Evolutionary conservation across 2,888 invertebrate genomes (phyloP).

Genomic region (Volucella zonaria): DNA sequence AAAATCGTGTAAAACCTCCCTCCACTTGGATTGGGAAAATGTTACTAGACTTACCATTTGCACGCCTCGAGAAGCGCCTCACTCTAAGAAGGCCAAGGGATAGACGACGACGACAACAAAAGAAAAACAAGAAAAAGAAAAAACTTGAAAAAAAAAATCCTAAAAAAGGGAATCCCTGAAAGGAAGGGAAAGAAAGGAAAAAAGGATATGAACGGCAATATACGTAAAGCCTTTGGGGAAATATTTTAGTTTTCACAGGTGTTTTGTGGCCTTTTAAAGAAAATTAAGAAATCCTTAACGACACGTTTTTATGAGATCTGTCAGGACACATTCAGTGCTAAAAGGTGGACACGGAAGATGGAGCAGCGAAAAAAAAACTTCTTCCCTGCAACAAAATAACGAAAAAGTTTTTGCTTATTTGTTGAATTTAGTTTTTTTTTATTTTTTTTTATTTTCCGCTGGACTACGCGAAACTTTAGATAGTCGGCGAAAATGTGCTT

Average conservation of each 20-base stretch:
- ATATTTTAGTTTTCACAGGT: slow-evolving; percentile 73
- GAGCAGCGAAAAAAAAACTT: slow-evolving; percentile 22
- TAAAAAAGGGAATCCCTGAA: neutral
- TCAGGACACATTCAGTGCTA: slow-evolving; percentile 53
- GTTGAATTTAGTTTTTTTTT: slow-evolving; percentile 22
- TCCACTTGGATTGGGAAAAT: slow-evolving; percentile 26
- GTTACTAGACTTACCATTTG: slow-evolving; percentile 47
- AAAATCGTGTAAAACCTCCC: slow-evolving; percentile 58
- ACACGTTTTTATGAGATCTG: slow-evolving; percentile 72
- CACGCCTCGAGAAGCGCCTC: slow-evolving; percentile 15
- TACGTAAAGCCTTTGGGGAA: slow-evolving; percentile 71
- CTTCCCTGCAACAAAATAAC: slow-evolving; percentile 43
- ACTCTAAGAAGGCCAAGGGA: too few relatives aligned
- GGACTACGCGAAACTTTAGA: slow-evolving; percentile 16
- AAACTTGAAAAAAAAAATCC: slow-evolving; percentile 17
- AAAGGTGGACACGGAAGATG: slow-evolving; percentile 31
- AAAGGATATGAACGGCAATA: slow-evolving; percentile 42
- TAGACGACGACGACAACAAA: slow-evolving; percentile 1
- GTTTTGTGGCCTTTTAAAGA: slow-evolving; percentile 74
- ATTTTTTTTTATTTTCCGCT: slow-evolving; percentile 1
- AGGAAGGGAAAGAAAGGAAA: neutral
- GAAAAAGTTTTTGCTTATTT: slow-evolving; percentile 30
- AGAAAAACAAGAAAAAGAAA: slow-evolving; percentile 20
- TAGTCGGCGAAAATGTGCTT: slow-evolving; percentile 46
- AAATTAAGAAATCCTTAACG: slow-evolving; percentile 74